These are phyloP conservation scores for Eupleurogrammus muticus DNA, from an alignment of 2,797 vertebrate species.

Conservation along the genomic window DNA sequence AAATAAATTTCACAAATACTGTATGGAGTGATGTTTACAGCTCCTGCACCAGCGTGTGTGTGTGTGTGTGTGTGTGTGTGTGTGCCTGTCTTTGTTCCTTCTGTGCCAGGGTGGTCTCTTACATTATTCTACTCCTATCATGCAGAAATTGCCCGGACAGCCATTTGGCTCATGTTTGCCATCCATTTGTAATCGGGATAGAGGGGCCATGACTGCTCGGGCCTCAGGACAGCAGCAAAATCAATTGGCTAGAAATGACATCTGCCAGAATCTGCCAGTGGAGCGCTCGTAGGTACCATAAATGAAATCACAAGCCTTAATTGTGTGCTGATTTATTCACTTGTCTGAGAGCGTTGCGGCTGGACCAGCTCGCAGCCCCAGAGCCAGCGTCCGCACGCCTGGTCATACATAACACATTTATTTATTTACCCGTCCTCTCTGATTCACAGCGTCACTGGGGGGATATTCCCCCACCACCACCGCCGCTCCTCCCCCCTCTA, in stretches of 20 bases:
- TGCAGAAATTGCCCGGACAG: conserved; percentile 81
- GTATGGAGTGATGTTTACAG: conserved; percentile 20
- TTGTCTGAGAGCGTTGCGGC: conserved; percentile 80
- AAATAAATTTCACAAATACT: conserved; percentile 19
- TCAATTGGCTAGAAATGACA: conserved; percentile 90
- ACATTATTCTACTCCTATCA: conserved; percentile 78
- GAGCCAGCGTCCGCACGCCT: conserved; percentile 70
- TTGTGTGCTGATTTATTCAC: conserved; percentile 89
- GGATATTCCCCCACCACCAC: conserved; percentile 50
- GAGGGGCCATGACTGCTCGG: conserved; percentile 75
- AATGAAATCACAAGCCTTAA: conserved; percentile 88
- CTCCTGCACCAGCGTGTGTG: conserved; percentile 6
- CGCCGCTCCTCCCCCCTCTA: conserved; percentile 19
- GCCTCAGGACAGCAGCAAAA: conserved; percentile 84
- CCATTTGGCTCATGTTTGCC: conserved; percentile 81
- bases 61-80: conserved; percentile 18
- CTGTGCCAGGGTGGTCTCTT: conserved; percentile 59
- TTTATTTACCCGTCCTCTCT: conserved; percentile 79
- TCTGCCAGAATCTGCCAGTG: conserved; percentile 83
- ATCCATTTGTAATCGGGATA: conserved; percentile 83
- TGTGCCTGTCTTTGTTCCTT: conserved; percentile 51
- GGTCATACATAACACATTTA: conserved; percentile 86
- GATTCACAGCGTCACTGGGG: conserved; percentile 74
- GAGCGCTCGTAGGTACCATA: conserved; percentile 83
- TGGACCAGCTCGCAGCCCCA: conserved; percentile 72